A percentile compares a stretch with the other conserved stretches of the same genome.
phyloP scores from a whole-genome alignment of 2,113 vertebrate genomes.

The Geococcyx californianus region DNA sequence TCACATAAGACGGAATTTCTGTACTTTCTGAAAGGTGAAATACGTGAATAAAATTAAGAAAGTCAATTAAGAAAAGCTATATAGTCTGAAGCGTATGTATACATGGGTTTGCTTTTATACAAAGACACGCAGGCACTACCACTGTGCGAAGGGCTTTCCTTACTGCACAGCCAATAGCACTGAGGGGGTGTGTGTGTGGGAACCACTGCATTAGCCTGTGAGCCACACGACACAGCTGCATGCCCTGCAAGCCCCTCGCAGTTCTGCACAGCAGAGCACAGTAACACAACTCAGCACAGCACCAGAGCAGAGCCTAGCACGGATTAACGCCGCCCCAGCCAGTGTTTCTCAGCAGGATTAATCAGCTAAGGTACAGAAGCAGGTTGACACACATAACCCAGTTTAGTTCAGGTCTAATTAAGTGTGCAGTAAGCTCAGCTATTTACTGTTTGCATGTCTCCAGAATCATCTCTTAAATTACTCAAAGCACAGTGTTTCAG shows the following conservation, averaged over 20 bases:
- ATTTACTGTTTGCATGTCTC: not conserved
- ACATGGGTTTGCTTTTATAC: fast-evolving
- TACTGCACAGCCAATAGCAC: fast-evolving
- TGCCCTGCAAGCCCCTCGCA: too few relatives aligned
- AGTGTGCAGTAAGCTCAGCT: not conserved
- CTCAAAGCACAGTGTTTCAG: not conserved
- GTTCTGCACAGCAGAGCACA: not conserved
- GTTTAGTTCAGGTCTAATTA: not conserved
- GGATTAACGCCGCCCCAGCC: not conserved
- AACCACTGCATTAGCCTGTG: fast-evolving
- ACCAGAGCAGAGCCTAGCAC: fast-evolving
- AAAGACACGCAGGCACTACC: too few relatives aligned
- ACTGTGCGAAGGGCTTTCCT: not conserved
- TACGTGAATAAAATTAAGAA: not conserved
- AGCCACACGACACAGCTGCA: not conserved
- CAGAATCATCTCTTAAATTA: not conserved
- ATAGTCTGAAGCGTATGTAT: not conserved
- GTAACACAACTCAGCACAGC: not conserved
- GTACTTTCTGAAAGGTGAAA: conserved; percentile 69
- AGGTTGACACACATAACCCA: not conserved
- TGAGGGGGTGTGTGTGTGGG: not conserved
- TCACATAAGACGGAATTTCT: conserved; percentile 67
- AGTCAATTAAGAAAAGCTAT: fast-evolving
- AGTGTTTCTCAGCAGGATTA: not conserved
- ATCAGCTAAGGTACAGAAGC: not conserved